Evolutionary conservation across 1,140 invertebrate species (phyloP), one percentile per base, ranked within the genome.

Genomic region (Philotrypesis tridentata): DNA sequence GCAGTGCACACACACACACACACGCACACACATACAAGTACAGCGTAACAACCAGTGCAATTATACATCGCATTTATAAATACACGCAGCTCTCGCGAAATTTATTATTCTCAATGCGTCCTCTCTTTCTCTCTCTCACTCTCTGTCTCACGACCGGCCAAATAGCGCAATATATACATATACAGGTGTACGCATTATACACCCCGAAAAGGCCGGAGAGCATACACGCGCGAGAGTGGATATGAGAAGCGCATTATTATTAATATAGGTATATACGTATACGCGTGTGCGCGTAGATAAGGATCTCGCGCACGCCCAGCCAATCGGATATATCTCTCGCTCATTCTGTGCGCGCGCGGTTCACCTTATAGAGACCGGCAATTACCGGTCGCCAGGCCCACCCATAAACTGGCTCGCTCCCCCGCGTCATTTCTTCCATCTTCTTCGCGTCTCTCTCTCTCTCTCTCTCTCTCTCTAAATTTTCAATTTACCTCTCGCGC

Each of bases 261-360:
- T 79, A 80, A 80, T 73, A 60, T n/a, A n/a, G n/a, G n/a, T n/a
- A n/a, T n/a, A n/a, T n/a, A n/a, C n/a, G n/a, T n/a, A n/a, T 33
- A 25, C 21, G 48, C 48, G 48, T 63, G 65, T 40, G 85, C 85
- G 82, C 79, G 82, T 83, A 87, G 88, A 89, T 89, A 89, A 71
- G 72, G 43, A 89, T 89, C 87, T 88, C 85, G 79, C 85, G 79
- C 87, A 79, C 88, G 88, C 88, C 88, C 88, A 89, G 87, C 83
- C 88, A 89, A 89, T 89, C 87, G 87, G 80, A 89, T 55, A 55
- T n/a, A n/a, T n/a, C n/a, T 87, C 83, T 85, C 85, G 43, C 78
- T 12, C n/a, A n/a, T n/a, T n/a, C n/a, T n/a, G n/a, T n/a, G n/a
- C n/a, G n/a, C n/a, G n/a, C n/a, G 23, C 4, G 86, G 88, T 87